phyloP scores from a whole-genome alignment of 1,140 invertebrate genomes.

The Drosophila neocordata region DNA sequence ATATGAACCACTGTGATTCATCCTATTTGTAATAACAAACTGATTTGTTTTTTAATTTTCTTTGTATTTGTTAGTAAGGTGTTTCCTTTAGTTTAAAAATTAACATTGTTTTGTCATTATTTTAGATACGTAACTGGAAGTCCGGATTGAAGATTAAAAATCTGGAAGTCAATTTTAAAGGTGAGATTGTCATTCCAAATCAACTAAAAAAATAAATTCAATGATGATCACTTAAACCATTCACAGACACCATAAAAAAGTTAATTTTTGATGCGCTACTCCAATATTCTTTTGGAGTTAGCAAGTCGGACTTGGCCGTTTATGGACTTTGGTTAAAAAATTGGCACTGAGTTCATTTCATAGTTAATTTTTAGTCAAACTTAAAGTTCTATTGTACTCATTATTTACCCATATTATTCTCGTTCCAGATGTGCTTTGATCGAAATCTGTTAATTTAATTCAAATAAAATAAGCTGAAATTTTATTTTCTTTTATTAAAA shows the following conservation, averaged over 20 bases:
- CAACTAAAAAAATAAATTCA: not conserved
- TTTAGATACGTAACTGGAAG: conserved; percentile 40
- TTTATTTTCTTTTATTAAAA: conserved; percentile 51
- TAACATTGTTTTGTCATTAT: not conserved
- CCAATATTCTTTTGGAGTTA: conserved; percentile 80
- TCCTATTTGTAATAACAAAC: conserved; percentile 51
- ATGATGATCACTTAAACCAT: conserved; percentile 81
- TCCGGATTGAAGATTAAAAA: not conserved
- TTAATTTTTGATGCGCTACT: conserved; percentile 59
- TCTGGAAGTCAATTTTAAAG: not conserved
- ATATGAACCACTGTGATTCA: conserved; percentile 78
- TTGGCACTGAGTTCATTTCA: conserved; percentile 66
- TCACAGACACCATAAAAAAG: conserved; percentile 81
- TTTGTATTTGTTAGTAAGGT: too few species aligned
- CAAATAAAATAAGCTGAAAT: conserved; percentile 25
- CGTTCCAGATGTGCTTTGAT: conserved; percentile 45
- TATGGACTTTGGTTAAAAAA: conserved; percentile 79
- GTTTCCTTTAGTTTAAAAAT: not conserved
- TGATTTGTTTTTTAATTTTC: too few species aligned
- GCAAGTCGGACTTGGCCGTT: conserved; percentile 63
- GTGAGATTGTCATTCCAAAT: not conserved
- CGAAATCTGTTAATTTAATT: too few species aligned
- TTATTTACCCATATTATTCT: not conserved
- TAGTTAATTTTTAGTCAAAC: not conserved
- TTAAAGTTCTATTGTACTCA: not conserved